Evolutionary conservation across 2,797 vertebrate species (phyloP).

Genomic region (Lagorchestes hirsutus): DNA sequence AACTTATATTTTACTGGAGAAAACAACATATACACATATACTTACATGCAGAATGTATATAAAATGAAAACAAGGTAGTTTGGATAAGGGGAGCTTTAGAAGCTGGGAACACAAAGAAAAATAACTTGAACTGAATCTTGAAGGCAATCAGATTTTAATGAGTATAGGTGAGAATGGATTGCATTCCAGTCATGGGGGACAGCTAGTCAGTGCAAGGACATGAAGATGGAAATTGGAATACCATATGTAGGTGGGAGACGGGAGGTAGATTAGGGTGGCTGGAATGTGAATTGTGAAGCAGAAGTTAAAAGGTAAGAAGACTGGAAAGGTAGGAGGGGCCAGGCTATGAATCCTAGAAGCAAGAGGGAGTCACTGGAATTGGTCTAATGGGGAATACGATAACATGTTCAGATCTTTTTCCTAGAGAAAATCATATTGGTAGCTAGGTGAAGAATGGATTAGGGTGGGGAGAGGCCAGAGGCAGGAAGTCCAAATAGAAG

Average conservation of each 20-base stretch:
- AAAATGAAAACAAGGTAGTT: background rate
- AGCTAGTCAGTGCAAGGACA: background rate
- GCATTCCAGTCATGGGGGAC: background rate
- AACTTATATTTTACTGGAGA: background rate
- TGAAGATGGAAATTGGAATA: background rate
- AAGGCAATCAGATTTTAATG: background rate
- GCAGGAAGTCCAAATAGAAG: background rate
- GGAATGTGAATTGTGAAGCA: background rate
- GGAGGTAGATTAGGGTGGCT: background rate
- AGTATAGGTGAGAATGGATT: background rate
- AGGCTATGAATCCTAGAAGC: background rate
- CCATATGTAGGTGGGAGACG: background rate
- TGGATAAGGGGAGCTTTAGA: background rate
- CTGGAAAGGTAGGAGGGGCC: fast-evolving
- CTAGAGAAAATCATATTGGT: background rate
- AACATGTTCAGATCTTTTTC: background rate
- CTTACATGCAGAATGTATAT: background rate
- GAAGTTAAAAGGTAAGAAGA: background rate
- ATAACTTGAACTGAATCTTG: background rate
- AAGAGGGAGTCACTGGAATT: background rate
- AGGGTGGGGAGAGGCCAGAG: background rate
- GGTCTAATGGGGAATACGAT: background rate
- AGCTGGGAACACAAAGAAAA: background rate
- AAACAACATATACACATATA: background rate
- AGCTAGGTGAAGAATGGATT: background rate